Percentiles rank a stretch among this genome's conserved stretches.
These are phyloP conservation scores for Larimichthys polyactis DNA, from an alignment of 2,113 vertebrate genomes.

Conservation along the genomic window DNA sequence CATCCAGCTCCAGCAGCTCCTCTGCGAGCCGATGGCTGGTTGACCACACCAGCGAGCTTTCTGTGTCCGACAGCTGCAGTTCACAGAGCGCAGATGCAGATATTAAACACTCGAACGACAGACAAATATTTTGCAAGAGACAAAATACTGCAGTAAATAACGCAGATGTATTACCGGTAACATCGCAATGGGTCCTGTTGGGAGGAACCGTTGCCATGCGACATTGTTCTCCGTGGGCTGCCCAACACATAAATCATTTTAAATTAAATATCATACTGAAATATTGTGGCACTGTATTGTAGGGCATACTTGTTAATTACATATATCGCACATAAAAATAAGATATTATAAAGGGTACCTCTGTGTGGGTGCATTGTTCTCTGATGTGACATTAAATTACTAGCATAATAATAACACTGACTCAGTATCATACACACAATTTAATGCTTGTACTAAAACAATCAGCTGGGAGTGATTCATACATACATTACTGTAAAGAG, in stretches of 20 bases:
- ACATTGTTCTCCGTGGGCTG: slow-evolving; percentile 97
- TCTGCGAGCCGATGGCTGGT: slow-evolving; percentile 91
- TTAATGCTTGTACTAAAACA: background rate
- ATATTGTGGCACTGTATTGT: slow-evolving; percentile 24
- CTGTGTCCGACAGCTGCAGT: slow-evolving; percentile 90
- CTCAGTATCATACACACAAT: background rate
- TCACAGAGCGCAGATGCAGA: slow-evolving; percentile 21
- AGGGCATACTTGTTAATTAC: slow-evolving; percentile 30
- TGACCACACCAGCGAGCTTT: slow-evolving; percentile 97
- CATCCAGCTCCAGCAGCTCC: slow-evolving; percentile 90
- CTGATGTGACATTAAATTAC: slow-evolving; percentile 24
- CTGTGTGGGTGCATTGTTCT: slow-evolving; percentile 38
- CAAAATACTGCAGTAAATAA: slow-evolving; percentile 7
- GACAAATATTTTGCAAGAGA: background rate
- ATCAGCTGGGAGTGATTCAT: background rate
- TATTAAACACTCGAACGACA: background rate
- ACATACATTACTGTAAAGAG: background rate
- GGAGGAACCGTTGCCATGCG: slow-evolving; percentile 98
- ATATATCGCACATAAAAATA: slow-evolving; percentile 34
- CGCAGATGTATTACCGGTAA: slow-evolving; percentile 88
- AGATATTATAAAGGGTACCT: slow-evolving; percentile 14
- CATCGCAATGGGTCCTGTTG: slow-evolving; percentile 94
- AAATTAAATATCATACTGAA: slow-evolving; percentile 28
- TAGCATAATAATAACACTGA: slow-evolving; percentile 13
- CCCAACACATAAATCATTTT: slow-evolving; percentile 50